Percentiles rank a stretch among this genome's conserved stretches.
Evolutionary conservation across 2,888 invertebrate genomes (phyloP).

Genomic region (Phengaris arion): DNA sequence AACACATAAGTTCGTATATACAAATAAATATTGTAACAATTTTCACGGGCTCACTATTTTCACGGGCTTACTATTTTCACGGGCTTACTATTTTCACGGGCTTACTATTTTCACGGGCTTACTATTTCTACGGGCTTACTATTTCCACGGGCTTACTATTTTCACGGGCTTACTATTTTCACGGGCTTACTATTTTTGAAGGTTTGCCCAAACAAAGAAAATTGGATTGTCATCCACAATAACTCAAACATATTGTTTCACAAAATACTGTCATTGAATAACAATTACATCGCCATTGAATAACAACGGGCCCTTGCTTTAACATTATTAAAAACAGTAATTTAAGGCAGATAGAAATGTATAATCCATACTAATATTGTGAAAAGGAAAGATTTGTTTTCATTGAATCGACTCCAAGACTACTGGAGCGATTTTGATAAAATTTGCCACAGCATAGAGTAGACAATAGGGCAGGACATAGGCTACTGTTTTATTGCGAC

Average conservation of each 20-base stretch:
- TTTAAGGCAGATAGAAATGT: too few species aligned
- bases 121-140: not conserved
- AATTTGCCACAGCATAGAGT: too few species aligned
- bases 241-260: not conserved
- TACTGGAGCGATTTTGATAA: too few species aligned
- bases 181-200: not conserved
- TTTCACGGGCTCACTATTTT: not conserved
- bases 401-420: too few species aligned
- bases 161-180: not conserved
- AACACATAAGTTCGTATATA: not conserved
- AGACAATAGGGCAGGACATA: too few species aligned
- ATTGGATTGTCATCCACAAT: not conserved
- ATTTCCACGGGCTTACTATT: not conserved
- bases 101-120: not conserved
- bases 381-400: too few species aligned
- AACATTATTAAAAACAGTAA: not conserved
- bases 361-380: too few species aligned
- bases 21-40: slow-evolving; percentile 4
- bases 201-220: slow-evolving; percentile 10
- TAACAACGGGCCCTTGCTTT: not conserved
- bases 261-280: not conserved
- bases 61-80: not conserved
- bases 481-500: too few species aligned
- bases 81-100: not conserved
- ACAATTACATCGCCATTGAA: not conserved